A percentile compares a stretch with the other conserved stretches of the same genome.
phyloP scores from a whole-genome alignment of 2,113 vertebrate species.

The Pao palembangensis region DNA sequence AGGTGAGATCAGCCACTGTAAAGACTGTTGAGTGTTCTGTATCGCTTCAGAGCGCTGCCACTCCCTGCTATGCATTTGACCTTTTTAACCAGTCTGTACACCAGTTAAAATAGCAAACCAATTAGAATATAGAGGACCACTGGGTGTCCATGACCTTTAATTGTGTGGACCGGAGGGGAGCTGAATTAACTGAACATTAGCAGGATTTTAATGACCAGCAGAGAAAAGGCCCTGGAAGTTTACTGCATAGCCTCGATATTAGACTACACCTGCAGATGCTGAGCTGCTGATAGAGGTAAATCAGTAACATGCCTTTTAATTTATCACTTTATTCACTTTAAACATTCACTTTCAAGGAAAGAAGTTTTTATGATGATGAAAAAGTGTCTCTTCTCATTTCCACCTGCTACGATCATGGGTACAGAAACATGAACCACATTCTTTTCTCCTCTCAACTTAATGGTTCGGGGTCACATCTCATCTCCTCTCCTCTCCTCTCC shows the following conservation, averaged over 20 bases:
- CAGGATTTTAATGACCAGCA: constrained; percentile 37
- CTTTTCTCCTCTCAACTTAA: not conserved
- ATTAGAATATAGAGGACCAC: constrained; percentile 52
- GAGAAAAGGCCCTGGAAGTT: constrained; percentile 24
- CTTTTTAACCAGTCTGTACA: constrained; percentile 48
- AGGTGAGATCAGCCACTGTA: not conserved
- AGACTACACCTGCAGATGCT: not conserved
- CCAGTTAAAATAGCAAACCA: constrained; percentile 45
- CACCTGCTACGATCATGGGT: constrained; percentile 14
- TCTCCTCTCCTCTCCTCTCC: too few relatives aligned
- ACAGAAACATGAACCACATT: not conserved
- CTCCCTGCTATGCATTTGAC: constrained; percentile 47
- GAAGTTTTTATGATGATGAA: constrained; percentile 15
- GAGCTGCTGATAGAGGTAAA: too few relatives aligned
- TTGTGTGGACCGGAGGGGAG: constrained; percentile 25
- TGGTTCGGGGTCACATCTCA: not conserved
- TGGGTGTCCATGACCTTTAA: constrained; percentile 61
- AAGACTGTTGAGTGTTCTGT: not conserved
- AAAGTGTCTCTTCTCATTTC: constrained; percentile 13
- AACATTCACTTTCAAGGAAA: constrained; percentile 4
- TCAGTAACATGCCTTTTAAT: not conserved
- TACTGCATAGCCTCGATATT: constrained; percentile 33
- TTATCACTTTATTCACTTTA: not conserved
- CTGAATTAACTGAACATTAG: constrained; percentile 30
- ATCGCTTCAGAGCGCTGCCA: constrained; percentile 2